Evolutionary conservation across 2,797 vertebrate genomes (phyloP).

Genomic region (Anomalospiza imberbis): DNA sequence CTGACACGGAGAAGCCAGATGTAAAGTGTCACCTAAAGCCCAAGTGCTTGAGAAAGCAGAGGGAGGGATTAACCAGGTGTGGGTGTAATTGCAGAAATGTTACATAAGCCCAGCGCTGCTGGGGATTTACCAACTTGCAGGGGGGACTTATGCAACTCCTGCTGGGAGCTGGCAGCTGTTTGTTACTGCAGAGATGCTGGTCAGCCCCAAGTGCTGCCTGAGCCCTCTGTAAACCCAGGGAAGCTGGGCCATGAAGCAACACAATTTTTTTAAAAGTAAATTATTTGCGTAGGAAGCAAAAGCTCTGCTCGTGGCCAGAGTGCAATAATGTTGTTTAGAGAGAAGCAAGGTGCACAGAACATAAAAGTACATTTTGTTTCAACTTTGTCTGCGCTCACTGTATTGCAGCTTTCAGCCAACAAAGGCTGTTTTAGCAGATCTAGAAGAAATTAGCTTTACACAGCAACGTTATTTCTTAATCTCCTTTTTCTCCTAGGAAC

Average conservation of each 20-base stretch:
- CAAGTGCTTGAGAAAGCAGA: neutral
- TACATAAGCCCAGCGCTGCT: neutral
- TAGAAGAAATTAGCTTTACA: neutral
- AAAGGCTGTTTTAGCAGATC: neutral
- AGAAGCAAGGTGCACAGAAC: neutral
- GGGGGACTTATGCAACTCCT: neutral
- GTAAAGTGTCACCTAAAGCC: neutral
- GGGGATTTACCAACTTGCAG: neutral
- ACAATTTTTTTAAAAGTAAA: neutral
- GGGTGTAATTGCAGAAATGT: neutral
- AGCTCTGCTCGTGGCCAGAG: neutral
- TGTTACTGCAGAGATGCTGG: neutral
- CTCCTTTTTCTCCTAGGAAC: neutral
- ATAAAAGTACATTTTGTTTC: neutral
- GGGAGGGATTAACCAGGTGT: neutral
- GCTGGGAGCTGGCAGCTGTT: neutral
- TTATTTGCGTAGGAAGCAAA: neutral
- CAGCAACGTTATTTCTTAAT: neutral
- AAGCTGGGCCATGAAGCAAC: neutral
- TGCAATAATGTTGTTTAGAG: neutral
- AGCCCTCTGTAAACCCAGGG: neutral
- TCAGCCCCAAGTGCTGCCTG: neutral
- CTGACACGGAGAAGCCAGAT: fast-evolving
- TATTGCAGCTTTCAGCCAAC: neutral
- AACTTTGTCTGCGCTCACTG: neutral